Evolutionary conservation across 2,797 vertebrate species (phyloP).

Genomic region (Muraenolepis orangiensis): DNA sequence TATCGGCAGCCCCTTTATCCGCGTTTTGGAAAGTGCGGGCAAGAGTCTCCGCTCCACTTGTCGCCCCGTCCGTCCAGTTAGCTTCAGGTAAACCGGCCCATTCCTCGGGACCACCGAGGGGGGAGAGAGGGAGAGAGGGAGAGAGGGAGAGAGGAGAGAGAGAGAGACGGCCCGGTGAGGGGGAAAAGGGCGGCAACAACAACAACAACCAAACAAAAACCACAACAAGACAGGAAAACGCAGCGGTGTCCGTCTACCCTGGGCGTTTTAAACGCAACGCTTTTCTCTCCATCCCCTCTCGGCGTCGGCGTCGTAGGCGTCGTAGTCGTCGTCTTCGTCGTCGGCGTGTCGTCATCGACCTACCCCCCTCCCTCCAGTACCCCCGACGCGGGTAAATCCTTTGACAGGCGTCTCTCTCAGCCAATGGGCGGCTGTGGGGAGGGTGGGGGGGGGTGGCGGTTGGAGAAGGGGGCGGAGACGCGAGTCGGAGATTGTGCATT

Average conservation of each 20-base stretch:
- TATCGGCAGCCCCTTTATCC: constrained; percentile 13
- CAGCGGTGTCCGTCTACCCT: constrained; percentile 51
- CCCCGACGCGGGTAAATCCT: background rate
- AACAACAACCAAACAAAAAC: background rate
- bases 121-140: constrained; percentile 7
- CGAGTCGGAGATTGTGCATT: too few species aligned
- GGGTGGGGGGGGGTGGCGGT: too few species aligned
- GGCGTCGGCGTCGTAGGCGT: background rate
- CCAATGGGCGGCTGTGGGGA: background rate
- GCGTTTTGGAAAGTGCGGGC: constrained; percentile 12
- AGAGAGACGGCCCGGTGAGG: too few species aligned
- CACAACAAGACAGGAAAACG: constrained; percentile 13
- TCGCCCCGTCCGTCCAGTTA: constrained; percentile 40
- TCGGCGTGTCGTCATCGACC: background rate
- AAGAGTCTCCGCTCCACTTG: background rate
- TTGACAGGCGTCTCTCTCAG: background rate
- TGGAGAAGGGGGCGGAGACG: background rate
- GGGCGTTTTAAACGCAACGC: constrained; percentile 61
- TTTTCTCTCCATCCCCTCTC: constrained; percentile 11
- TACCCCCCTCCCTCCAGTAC: background rate
- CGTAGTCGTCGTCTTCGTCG: too few species aligned
- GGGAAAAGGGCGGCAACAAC: too few species aligned
- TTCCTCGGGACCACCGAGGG: constrained; percentile 44
- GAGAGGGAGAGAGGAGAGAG: background rate
- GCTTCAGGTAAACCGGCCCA: constrained; percentile 47